Percentiles rank a stretch among this genome's conserved stretches.
These are phyloP conservation scores for Parotia lawesii DNA, from an alignment of 2,113 vertebrate species.

Conservation along the genomic window DNA sequence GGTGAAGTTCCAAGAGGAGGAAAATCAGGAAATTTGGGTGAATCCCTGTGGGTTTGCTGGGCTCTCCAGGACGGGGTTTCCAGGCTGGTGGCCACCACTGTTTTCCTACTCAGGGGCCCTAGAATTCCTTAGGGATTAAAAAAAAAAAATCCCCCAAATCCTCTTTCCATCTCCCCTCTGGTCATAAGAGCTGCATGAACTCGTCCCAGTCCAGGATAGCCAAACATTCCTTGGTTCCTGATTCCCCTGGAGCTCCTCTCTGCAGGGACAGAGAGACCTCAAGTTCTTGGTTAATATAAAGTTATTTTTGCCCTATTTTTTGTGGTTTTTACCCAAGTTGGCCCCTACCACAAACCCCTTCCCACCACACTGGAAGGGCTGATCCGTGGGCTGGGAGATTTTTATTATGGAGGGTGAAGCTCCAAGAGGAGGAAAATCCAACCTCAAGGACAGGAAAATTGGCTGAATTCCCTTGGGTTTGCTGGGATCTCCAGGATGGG, in stretches of 20 bases:
- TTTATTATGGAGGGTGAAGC: neutral
- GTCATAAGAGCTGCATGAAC: neutral
- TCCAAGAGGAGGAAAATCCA: neutral
- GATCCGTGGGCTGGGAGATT: neutral
- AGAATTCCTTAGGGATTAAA: neutral
- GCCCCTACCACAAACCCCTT: neutral
- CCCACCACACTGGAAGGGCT: neutral
- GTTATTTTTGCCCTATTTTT: neutral
- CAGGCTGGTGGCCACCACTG: neutral
- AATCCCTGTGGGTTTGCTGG: neutral
- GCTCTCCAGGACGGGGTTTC: neutral
- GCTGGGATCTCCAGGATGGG: neutral
- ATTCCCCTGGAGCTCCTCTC: neutral
- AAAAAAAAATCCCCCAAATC: neutral
- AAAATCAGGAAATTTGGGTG: neutral
- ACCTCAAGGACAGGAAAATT: neutral
- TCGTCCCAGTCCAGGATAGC: neutral
- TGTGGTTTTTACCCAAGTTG: neutral
- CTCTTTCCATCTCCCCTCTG: neutral
- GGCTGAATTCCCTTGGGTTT: fast-evolving
- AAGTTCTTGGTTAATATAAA: neutral
- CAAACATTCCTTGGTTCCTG: neutral
- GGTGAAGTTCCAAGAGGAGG: neutral
- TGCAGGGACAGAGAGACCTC: neutral
- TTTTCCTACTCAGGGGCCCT: neutral